phyloP scores from a whole-genome alignment of 53 echinoderm and acorn worm species.

The Luidia sarsii region DNA sequence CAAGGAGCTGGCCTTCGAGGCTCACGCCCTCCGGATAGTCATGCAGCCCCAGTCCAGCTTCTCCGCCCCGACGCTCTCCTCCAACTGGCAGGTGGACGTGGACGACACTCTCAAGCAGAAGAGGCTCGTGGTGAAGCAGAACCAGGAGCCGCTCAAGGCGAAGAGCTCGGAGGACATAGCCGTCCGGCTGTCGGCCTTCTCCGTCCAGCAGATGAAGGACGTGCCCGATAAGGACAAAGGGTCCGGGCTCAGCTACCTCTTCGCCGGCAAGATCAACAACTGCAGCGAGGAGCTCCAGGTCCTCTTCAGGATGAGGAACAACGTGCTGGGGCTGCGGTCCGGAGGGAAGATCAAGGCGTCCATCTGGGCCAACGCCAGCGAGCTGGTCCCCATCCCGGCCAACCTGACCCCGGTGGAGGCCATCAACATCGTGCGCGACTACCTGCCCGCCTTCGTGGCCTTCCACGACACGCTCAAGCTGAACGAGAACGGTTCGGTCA shows the following conservation, averaged over 20 bases:
- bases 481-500: slow-evolving; percentile 91
- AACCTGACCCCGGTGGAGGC: slow-evolving; percentile 90
- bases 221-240: slow-evolving; percentile 64
- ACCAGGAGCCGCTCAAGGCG: slow-evolving; percentile 65
- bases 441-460: slow-evolving; percentile 93
- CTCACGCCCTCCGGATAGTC: slow-evolving; percentile 67
- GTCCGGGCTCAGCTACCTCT: slow-evolving; percentile 73
- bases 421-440: slow-evolving; percentile 92
- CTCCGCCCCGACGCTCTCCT: slow-evolving; percentile 91
- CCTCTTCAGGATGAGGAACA: slow-evolving; percentile 83
- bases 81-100: slow-evolving; percentile 86
- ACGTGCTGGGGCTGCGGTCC: slow-evolving; percentile 81
- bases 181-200: slow-evolving; percentile 81
- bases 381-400: slow-evolving; percentile 88
- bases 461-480: slow-evolving; percentile 93
- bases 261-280: slow-evolving; percentile 80
- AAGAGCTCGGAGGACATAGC: slow-evolving; percentile 72
- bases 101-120: slow-evolving; percentile 87
- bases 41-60: slow-evolving; percentile 98
- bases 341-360: slow-evolving; percentile 74
- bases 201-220: slow-evolving; percentile 85
- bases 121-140: slow-evolving; percentile 83
- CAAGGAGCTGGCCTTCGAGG: slow-evolving; percentile 84
- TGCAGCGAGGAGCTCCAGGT: slow-evolving; percentile 95
- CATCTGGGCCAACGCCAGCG: slow-evolving; percentile 77